Evolutionary conservation across 2,113 vertebrate species (phyloP), one percentile per base, ranked within the genome.

Genomic region (Tychaedon coryphoeus): DNA sequence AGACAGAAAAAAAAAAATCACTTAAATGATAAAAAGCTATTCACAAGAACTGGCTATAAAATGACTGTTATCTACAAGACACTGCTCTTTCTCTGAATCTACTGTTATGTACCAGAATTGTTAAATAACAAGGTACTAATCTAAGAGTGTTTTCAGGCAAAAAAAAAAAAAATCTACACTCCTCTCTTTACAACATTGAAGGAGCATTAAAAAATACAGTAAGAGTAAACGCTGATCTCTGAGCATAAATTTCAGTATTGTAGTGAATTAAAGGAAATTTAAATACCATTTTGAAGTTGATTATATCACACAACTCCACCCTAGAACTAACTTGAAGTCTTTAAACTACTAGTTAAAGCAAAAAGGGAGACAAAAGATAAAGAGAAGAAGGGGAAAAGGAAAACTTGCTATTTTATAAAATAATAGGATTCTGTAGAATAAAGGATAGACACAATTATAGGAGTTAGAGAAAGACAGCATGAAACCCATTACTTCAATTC

Each of bases 241-340:
- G 25, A 92, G 36, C 40, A 88, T 47, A 86, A 51, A 92, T 75
- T 93, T 94, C 82, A 74, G 64, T 53, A 64, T 45, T 88, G 36
- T 78, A 74, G 53, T 48, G 15, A 42, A 81, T 75, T 67, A 90
- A 92, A 90, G 81, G 78, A 90, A 96, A 83, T 40, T 25, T 67
- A 93, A 94, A 93, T 48, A 80, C 48, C 42, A 61, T 88, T 94
- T 88, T 60, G 71, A 95, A 94, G 79, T 20, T 92, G 87, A 96
- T 96, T 90, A 29, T 61, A 95, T 96, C 86, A 93, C 64, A 71
- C 15, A 88, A 73, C 88, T 61, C 85, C 90, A 92, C 92, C 75
- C 82, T 67, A 86, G 43, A 83, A 96, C 75, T 88, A 95, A 92
- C 70, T 70, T 87, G 76, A 48, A 76, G 29, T 67, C 81, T 95